Percentiles rank a stretch among this genome's conserved stretches.
phyloP scores from a whole-genome alignment of 2,113 vertebrate genomes.

The Sardina pilchardus region DNA sequence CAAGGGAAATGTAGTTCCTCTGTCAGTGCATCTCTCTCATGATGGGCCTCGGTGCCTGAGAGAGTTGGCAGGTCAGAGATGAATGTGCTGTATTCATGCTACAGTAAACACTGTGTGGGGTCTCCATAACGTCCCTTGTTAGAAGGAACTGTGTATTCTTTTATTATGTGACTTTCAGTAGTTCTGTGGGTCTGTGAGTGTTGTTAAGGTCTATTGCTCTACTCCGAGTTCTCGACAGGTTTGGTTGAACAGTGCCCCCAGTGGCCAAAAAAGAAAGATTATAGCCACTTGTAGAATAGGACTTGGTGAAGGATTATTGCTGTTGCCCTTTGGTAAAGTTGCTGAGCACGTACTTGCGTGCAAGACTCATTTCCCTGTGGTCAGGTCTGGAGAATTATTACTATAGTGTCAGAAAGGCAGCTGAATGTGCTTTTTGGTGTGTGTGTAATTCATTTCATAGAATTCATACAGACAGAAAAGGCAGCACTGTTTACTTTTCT shows the following conservation, averaged over 20 bases:
- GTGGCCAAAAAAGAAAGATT: background rate
- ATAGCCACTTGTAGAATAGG: background rate
- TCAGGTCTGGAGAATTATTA: background rate
- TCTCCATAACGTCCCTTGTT: background rate
- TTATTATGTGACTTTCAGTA: background rate
- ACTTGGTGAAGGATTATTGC: background rate
- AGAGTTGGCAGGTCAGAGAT: background rate
- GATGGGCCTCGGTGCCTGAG: background rate
- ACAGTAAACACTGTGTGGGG: background rate
- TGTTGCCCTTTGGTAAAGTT: background rate
- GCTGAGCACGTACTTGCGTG: background rate
- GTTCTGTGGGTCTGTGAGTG: background rate
- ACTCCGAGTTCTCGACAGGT: background rate
- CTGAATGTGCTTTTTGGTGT: background rate
- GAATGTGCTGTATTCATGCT: background rate
- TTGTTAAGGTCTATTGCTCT: background rate
- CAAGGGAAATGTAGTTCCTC: background rate
- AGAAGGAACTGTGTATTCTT: background rate
- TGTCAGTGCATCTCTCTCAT: background rate
- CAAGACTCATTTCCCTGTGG: background rate
- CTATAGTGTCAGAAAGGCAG: background rate
- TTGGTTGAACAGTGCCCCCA: background rate
- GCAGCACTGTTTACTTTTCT: background rate
- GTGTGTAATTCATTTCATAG: background rate
- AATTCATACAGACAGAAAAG: background rate